Conservation (phyloP, 1,140 invertebrate genomes). For the Apis cerana region DNA sequence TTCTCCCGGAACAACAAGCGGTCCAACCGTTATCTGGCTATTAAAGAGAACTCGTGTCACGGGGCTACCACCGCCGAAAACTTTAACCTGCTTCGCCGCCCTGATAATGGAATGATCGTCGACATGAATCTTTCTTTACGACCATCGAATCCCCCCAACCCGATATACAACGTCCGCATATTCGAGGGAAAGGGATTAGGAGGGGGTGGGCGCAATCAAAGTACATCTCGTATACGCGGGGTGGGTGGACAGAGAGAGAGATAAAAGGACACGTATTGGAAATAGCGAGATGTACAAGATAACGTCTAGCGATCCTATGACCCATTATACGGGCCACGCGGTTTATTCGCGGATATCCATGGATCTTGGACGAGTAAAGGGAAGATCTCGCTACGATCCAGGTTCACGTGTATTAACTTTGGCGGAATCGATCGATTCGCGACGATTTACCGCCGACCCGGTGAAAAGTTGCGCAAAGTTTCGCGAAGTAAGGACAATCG, state of each 20-base stretch:
- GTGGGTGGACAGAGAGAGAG: not conserved
- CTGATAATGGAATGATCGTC: constrained; percentile 69
- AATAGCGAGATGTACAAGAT: constrained; percentile 54
- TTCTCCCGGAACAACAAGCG: not conserved
- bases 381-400: constrained; percentile 25
- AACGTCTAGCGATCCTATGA: constrained; percentile 50
- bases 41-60: constrained; percentile 37
- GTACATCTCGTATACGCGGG: too few species aligned
- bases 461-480: not conserved
- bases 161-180: constrained; percentile 53
- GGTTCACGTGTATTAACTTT: constrained; percentile 19
- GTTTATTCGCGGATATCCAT: constrained; percentile 34
- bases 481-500: not conserved
- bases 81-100: constrained; percentile 31
- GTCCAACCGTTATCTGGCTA: constrained; percentile 4
- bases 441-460: not conserved
- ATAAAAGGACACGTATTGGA: constrained; percentile 28
- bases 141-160: constrained; percentile 58
- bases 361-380: constrained; percentile 63
- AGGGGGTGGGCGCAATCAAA: not conserved
- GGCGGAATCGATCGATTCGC: constrained; percentile 17
- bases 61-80: constrained; percentile 38
- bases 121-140: constrained; percentile 74
- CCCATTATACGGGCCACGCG: constrained; percentile 49
- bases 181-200: constrained; percentile 6